Evolutionary conservation across 2,113 vertebrate species (phyloP).

Genomic region (Macquaria australasica): DNA sequence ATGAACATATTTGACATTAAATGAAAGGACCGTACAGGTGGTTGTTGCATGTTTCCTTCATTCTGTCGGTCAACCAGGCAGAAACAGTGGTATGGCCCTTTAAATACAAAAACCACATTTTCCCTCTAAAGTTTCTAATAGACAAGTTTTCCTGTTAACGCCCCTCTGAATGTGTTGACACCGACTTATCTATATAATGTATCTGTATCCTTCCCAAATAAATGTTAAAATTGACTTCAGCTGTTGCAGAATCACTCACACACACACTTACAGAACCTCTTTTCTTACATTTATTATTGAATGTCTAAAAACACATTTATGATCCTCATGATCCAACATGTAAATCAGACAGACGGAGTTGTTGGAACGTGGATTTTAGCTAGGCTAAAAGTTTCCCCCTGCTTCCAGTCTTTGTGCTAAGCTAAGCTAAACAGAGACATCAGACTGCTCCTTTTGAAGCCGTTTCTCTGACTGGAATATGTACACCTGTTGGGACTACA

Average conservation of each 20-base stretch:
- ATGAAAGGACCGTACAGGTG: not conserved
- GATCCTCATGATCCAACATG: not conserved
- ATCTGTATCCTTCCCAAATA: conserved; percentile 15
- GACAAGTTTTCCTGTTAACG: not conserved
- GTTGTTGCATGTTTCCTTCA: not conserved
- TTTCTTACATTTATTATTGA: not conserved
- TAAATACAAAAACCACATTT: not conserved
- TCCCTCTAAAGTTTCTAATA: not conserved
- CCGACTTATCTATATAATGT: not conserved
- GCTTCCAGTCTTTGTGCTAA: not conserved
- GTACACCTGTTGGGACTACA: no score
- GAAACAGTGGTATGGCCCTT: not conserved
- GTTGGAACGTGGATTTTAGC: not conserved
- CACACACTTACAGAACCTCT: no score
- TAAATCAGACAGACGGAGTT: not conserved
- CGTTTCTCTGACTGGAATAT: not conserved
- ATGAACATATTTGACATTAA: no score
- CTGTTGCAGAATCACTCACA: not conserved
- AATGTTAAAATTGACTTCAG: not conserved
- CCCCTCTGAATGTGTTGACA: not conserved
- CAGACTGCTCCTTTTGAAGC: not conserved
- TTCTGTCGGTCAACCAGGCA: no score
- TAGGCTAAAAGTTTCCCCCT: conserved; percentile 1
- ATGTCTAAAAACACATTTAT: no score
- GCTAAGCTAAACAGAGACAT: not conserved